A percentile compares a stretch with the other conserved stretches of the same genome.
Evolutionary conservation across 2,888 invertebrate species (phyloP).

Genomic region (Conchocele bisecta): DNA sequence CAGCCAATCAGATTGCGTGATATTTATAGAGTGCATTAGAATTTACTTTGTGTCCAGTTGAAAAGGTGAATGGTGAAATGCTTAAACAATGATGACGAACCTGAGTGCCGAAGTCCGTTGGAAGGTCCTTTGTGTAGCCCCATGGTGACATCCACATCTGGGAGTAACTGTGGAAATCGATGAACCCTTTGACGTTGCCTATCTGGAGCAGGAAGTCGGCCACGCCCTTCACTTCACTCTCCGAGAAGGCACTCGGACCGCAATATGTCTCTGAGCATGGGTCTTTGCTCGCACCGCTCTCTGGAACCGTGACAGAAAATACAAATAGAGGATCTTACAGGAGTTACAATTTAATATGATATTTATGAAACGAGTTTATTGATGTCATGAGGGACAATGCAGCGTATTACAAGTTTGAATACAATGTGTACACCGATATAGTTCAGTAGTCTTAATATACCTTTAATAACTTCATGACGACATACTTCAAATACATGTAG

Average conservation of each 20-base stretch:
- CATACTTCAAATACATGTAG: no score
- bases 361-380: not conserved
- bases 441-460: no score
- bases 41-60: no score
- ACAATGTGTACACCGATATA: no score
- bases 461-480: no score
- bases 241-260: conserved; percentile 89
- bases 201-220: conserved; percentile 85
- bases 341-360: no score
- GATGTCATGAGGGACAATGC: not conserved
- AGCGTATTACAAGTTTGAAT: not conserved
- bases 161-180: conserved; percentile 90
- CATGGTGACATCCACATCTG: conserved; percentile 85
- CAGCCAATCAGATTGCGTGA: no score
- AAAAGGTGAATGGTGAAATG: no score
- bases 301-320: no score
- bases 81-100: conserved; percentile 41
- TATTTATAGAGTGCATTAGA: no score
- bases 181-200: conserved; percentile 83
- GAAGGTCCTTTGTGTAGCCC: conserved; percentile 76
- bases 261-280: conserved; percentile 93
- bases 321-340: no score
- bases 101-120: conserved; percentile 65
- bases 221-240: conserved; percentile 90
- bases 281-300: conserved; percentile 89